Conservation (phyloP, 2,888 invertebrate species). For the Nebria brevicollis region DNA sequence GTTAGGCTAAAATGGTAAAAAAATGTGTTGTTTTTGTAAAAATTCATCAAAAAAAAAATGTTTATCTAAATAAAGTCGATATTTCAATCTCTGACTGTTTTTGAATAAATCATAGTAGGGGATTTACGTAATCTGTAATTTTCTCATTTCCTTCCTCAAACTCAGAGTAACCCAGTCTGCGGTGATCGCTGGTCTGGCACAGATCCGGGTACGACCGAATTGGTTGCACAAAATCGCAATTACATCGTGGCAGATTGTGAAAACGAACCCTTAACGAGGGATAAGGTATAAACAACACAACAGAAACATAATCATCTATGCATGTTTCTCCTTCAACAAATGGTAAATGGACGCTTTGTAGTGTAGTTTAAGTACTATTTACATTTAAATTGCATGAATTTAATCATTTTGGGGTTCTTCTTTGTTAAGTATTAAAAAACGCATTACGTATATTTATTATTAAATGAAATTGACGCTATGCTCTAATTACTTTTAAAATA, state of each 20-base stretch:
- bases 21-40: no score
- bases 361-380: not conserved
- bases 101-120: constrained; percentile 2
- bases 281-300: constrained; percentile 33
- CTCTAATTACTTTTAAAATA: constrained; percentile 7
- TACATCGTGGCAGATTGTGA: constrained; percentile 6
- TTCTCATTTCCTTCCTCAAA: constrained; percentile 17
- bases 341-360: constrained; percentile 38
- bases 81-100: not conserved
- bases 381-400: no score
- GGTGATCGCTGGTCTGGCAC: constrained; percentile 20
- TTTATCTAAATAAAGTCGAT: no score
- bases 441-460: not conserved
- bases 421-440: not conserved
- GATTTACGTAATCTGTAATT: not conserved
- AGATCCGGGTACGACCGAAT: constrained; percentile 10
- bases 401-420: no score
- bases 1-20: no score
- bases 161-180: constrained; percentile 37
- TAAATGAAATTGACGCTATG: not conserved
- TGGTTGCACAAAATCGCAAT: constrained; percentile 19
- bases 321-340: constrained; percentile 29
- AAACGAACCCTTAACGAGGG: constrained; percentile 29
- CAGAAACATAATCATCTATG: constrained; percentile 11
- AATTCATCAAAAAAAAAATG: no score